phyloP scores from a whole-genome alignment of 2,797 vertebrate genomes.

The Halcyon smyrnensis region DNA sequence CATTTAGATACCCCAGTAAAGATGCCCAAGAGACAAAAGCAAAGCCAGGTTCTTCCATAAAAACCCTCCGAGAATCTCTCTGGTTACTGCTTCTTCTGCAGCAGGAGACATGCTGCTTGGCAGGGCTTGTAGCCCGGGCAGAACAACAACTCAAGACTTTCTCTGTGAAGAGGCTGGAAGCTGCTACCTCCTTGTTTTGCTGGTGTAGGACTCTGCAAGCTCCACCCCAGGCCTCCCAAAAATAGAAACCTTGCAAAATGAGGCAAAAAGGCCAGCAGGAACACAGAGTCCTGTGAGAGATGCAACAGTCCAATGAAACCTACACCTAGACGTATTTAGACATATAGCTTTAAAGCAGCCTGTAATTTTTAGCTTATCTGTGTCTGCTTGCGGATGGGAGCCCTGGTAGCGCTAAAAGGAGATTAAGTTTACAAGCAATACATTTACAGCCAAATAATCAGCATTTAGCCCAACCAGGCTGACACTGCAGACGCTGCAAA shows the following conservation, averaged over 20 bases:
- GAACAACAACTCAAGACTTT: background rate
- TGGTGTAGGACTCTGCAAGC: conserved; percentile 37
- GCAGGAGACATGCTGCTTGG: background rate
- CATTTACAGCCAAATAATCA: background rate
- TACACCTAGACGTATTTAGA: conserved; percentile 45
- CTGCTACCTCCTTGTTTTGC: conserved; percentile 47
- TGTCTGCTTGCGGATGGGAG: conserved; percentile 7
- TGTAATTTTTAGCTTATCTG: conserved; percentile 55
- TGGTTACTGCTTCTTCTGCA: background rate
- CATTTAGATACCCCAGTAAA: background rate
- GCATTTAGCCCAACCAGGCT: background rate
- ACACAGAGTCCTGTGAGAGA: conserved; percentile 46
- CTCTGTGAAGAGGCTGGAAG: background rate
- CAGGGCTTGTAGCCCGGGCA: background rate
- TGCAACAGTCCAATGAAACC: conserved; percentile 32
- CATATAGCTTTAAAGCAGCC: background rate
- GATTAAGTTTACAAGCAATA: background rate
- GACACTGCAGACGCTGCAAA: background rate
- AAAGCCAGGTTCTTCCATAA: background rate
- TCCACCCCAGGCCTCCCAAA: conserved; percentile 55
- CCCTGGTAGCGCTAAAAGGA: background rate
- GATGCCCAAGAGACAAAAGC: background rate
- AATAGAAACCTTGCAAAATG: conserved; percentile 73
- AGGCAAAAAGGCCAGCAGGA: conserved; percentile 68
- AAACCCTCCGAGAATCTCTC: background rate